Percentiles rank a stretch among this genome's conserved stretches.
These are phyloP conservation scores for Latrodectus hesperus DNA, from an alignment of 2,888 invertebrate species.

Conservation along the genomic window DNA sequence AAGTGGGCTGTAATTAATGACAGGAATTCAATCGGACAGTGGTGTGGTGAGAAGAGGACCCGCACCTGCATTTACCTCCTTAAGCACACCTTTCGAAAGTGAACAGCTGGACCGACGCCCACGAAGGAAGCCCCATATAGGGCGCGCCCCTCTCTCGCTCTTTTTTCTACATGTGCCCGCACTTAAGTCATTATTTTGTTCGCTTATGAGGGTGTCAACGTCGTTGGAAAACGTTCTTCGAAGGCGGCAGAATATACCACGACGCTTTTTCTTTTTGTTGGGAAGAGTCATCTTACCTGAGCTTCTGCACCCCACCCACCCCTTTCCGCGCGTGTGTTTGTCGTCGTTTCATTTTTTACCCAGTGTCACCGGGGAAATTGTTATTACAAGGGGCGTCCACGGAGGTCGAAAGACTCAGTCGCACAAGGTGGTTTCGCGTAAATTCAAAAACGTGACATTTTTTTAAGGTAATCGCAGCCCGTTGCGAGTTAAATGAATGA, in stretches of 20 bases:
- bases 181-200: slow-evolving; percentile 39
- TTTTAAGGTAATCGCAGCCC: neutral
- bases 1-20: no score
- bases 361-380: slow-evolving; percentile 42
- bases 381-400: slow-evolving; percentile 61
- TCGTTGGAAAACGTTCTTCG: neutral
- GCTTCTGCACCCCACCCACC: no score
- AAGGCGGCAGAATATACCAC: slow-evolving; percentile 23
- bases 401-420: slow-evolving; percentile 14
- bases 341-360: neutral
- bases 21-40: no score
- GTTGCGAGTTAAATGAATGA: no score
- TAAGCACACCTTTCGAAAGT: slow-evolving; percentile 18
- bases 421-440: slow-evolving; percentile 24
- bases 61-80: slow-evolving; percentile 7
- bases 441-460: neutral
- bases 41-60: no score
- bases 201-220: slow-evolving; percentile 62
- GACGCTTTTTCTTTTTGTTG: neutral
- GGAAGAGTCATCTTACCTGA: neutral
- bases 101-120: slow-evolving; percentile 52
- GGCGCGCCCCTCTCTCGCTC: slow-evolving; percentile 29
- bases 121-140: slow-evolving; percentile 35
- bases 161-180: slow-evolving; percentile 20
- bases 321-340: no score